Conservation (phyloP, 1,140 invertebrate species). For the Cardiocondyla obscurior region DNA sequence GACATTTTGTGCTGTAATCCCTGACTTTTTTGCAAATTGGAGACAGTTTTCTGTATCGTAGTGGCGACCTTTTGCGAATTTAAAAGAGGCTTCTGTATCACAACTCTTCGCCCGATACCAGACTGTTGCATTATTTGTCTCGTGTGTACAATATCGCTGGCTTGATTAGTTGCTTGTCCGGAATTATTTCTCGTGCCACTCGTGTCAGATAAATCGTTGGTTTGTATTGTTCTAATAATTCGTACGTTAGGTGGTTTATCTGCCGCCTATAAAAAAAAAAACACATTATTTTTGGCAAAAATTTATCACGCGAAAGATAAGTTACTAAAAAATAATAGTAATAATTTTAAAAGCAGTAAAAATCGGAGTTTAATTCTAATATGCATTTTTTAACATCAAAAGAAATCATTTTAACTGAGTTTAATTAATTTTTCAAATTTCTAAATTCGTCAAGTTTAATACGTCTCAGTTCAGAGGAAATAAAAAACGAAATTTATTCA, state of each 20-base stretch:
- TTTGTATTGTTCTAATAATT: constrained; percentile 75
- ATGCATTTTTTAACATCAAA: not conserved
- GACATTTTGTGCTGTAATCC: constrained; percentile 41
- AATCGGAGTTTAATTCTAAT: constrained; percentile 14
- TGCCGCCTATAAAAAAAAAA: constrained; percentile 67
- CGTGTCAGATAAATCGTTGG: constrained; percentile 57
- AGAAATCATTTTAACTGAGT: not conserved
- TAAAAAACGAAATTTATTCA: constrained; percentile 65
- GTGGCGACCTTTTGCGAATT: constrained; percentile 68
- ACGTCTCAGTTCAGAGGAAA: constrained; percentile 49
- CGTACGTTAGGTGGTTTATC: constrained; percentile 70
- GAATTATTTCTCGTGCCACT: constrained; percentile 42
- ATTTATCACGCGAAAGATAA: too few relatives aligned
- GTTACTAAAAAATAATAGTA: too few relatives aligned
- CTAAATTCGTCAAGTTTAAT: not conserved
- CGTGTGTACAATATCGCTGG: constrained; percentile 23
- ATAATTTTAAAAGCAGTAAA: not conserved
- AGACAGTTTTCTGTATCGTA: constrained; percentile 71
- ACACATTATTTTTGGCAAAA: constrained; percentile 15
- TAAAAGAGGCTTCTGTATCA: constrained; percentile 72
- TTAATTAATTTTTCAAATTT: not conserved
- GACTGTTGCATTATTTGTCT: constrained; percentile 47
- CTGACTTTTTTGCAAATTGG: constrained; percentile 70
- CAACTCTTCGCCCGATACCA: constrained; percentile 69
- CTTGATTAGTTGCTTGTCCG: constrained; percentile 20